A percentile compares a stretch with the other conserved stretches of the same genome.
phyloP scores from a whole-genome alignment of 2,888 invertebrate genomes.

The Pachymerium ferrugineum region DNA sequence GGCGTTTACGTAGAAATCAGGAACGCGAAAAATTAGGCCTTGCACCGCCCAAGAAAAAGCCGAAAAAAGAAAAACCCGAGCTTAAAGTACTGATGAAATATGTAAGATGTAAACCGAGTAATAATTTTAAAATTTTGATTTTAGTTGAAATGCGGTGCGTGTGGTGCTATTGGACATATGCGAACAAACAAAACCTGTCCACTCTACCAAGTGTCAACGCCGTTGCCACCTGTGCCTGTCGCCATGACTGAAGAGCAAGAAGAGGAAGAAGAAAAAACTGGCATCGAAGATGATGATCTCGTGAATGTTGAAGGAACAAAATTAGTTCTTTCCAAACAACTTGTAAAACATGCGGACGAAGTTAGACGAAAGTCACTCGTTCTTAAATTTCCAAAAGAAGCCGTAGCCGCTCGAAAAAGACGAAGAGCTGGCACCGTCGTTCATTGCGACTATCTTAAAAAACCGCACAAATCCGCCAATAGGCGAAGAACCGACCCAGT shows the following conservation, averaged over 20 bases:
- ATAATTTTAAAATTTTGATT: neutral
- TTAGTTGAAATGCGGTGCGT: slow-evolving; percentile 87
- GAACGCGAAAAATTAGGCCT: slow-evolving; percentile 51
- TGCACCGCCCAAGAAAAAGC: slow-evolving; percentile 58
- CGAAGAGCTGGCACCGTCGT: slow-evolving; percentile 61
- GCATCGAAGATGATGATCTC: slow-evolving; percentile 71
- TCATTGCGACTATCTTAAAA: slow-evolving; percentile 84
- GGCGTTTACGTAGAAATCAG: slow-evolving; percentile 90
- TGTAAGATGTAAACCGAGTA: neutral
- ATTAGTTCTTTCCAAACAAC: slow-evolving; percentile 78
- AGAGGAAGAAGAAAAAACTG: slow-evolving; percentile 68
- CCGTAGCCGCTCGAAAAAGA: slow-evolving; percentile 57
- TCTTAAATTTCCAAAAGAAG: slow-evolving; percentile 71
- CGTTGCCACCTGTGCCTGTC: slow-evolving; percentile 58
- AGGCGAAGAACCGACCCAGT: slow-evolving; percentile 91
- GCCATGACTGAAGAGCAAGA: slow-evolving; percentile 72
- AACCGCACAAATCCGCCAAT: slow-evolving; percentile 75
- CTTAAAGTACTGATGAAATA: slow-evolving; percentile 54
- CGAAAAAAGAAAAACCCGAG: slow-evolving; percentile 72
- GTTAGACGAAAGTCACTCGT: slow-evolving; percentile 71
- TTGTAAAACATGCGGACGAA: slow-evolving; percentile 84
- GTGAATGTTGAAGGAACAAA: slow-evolving; percentile 94
- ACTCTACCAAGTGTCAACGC: slow-evolving; percentile 67
- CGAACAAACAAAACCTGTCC: slow-evolving; percentile 97
- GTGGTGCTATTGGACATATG: slow-evolving; percentile 73